Evolutionary conservation across 1,140 invertebrate genomes (phyloP), one percentile per base, ranked within the genome.

Genomic region (Drosophila biarmipes): DNA sequence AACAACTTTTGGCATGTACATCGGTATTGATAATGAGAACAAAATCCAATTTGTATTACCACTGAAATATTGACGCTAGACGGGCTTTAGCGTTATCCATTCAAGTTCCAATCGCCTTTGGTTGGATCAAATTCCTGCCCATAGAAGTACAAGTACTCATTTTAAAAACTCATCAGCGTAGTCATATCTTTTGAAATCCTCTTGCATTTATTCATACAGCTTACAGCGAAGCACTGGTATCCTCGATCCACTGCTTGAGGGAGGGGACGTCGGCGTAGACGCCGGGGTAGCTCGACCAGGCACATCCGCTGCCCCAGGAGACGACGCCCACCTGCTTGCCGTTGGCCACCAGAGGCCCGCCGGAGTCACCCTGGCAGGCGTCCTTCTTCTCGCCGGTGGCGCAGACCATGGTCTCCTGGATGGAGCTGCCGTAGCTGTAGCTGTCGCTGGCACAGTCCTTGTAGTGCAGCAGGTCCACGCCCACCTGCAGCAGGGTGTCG

Each of bases 221-320:
- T 67, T 67, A 76, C 29, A 87, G 29, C 0, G 12, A 5, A 0
- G 8, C 21, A 31, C 38, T 3, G 11, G 61, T 67, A 0, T 43
- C 11, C 0, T 31, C 24, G 49, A 92, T 80, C 92, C 92, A 95
- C n/a, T 63, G 6, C 0, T 67, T 59, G 19, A 93, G 93, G 12
- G 90, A 73, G 2, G 94, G 92, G 12, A 96, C 93, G 42, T 95
- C 93, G 0, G 95, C 94, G 79, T 96, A 96, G 14, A 96, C 94
- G 2, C 95, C 95, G 0, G 95, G 95, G 63, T 94, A 93, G 6
- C 91, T 92, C 2, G 90, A 78, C 35, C 92, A 92, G 12, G 93
- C 95, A 61, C 96, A 96, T 0, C 94, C 94, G 11, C 93, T 93
- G 5, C 95, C 95, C 95, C 95, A 96, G 0, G 95, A 95, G 0